Conservation (phyloP, 2,888 invertebrate species). For the Phyllotreta cruciferae region DNA sequence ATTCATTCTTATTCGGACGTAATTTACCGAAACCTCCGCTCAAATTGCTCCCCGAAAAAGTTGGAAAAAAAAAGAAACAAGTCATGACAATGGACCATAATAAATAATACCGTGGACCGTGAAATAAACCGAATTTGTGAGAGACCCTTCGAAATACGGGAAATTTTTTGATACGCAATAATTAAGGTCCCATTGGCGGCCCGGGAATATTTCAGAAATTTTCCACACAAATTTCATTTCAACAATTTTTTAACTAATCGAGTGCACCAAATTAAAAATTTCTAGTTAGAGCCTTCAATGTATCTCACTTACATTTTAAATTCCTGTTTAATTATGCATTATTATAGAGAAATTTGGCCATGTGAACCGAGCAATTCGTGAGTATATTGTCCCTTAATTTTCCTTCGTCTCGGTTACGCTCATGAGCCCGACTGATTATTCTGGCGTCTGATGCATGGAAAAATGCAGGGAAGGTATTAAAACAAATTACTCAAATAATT, state of each 20-base stretch:
- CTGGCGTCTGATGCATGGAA: conserved; percentile 29
- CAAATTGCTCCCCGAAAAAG: conserved; percentile 50
- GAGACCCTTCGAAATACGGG: conserved; percentile 12
- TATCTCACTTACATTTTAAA: no score
- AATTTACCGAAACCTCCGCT: conserved; percentile 56
- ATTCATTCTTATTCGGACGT: conserved; percentile 53
- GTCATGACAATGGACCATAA: conserved; percentile 28
- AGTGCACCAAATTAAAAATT: no score
- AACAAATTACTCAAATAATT: conserved; percentile 34
- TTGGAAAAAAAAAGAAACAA: conserved; percentile 44
- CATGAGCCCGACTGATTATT: conserved; percentile 23
- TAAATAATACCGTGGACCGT: conserved; percentile 27
- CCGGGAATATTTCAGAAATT: no score
- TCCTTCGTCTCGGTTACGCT: not conserved
- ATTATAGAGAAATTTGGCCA: no score
- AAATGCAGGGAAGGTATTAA: conserved; percentile 35
- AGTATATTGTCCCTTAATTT: not conserved
- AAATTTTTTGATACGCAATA: conserved; percentile 20
- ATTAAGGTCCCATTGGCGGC: conserved; percentile 13
- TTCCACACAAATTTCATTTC: no score
- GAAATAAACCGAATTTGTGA: conserved; percentile 17
- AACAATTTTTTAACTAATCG: no score
- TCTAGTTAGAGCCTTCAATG: no score
- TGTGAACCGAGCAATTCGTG: not conserved
- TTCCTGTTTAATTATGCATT: no score